Conservation (phyloP, 2,888 invertebrate species). For the Nomada ruficornis region DNA sequence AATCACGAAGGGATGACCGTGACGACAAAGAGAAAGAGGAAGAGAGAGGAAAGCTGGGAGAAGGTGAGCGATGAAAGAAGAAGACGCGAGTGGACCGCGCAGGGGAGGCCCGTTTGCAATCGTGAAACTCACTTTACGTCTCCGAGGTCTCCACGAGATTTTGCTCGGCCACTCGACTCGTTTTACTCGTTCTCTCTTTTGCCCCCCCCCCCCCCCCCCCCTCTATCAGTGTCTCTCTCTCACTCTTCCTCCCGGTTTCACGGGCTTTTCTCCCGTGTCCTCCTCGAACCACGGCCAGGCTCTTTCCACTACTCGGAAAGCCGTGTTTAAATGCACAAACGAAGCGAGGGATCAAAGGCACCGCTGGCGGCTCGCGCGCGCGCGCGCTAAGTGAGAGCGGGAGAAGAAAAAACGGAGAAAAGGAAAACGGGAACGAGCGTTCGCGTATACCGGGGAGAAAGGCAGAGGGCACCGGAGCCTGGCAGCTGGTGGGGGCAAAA, state of each 20-base stretch:
- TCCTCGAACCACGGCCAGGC: conserved; percentile 33
- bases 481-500: background rate
- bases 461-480: conserved; percentile 24
- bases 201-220: background rate
- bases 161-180: conserved; percentile 76
- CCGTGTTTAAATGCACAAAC: conserved; percentile 83
- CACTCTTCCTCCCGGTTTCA: conserved; percentile 26
- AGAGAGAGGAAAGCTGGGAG: conserved; percentile 13
- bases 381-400: conserved; percentile 51
- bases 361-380: conserved; percentile 64
- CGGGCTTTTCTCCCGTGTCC: conserved; percentile 37
- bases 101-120: conserved; percentile 71
- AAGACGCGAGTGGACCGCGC: conserved; percentile 11
- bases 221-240: conserved; percentile 12
- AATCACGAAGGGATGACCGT: conserved; percentile 22
- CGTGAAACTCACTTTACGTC: conserved; percentile 73
- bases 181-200: conserved; percentile 68
- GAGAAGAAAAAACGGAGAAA: conserved; percentile 49
- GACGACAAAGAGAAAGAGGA: conserved; percentile 13
- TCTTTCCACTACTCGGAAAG: conserved; percentile 75
- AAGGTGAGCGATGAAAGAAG: conserved; percentile 4
- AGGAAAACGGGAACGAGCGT: conserved; percentile 29
- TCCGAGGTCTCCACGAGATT: conserved; percentile 70
- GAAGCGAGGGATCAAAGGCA: conserved; percentile 81
- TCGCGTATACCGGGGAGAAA: conserved; percentile 15